Percentiles rank a stretch among this genome's conserved stretches.
phyloP scores from a whole-genome alignment of 2,113 vertebrate genomes.

The Lepus americanus region DNA sequence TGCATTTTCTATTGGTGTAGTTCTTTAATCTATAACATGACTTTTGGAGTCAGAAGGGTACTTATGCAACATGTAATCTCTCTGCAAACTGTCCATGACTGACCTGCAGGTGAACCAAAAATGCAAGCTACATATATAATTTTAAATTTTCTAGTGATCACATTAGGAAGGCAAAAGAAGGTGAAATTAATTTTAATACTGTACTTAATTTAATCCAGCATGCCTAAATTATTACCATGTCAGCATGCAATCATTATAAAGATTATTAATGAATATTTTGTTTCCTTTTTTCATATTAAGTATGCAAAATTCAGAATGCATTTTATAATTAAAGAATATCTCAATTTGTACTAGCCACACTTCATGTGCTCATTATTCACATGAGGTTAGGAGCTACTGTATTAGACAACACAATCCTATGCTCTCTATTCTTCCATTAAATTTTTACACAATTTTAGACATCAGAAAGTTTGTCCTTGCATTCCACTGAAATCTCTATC shows the following conservation, averaged over 20 bases:
- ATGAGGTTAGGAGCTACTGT: not conserved
- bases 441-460: not conserved
- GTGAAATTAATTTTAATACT: not conserved
- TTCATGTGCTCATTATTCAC: not conserved
- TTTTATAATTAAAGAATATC: not conserved
- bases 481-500: not conserved
- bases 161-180: not conserved
- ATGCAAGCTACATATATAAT: not conserved
- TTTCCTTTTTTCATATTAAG: not conserved
- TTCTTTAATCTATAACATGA: not conserved
- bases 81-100: accelerated
- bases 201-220: not conserved
- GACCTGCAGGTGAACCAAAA: not conserved
- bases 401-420: not conserved
- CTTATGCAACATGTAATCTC: too few relatives aligned
- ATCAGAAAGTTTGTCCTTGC: not conserved
- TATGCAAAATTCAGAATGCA: not conserved
- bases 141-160: not conserved
- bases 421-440: not conserved
- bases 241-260: not conserved
- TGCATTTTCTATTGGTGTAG: not conserved
- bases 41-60: not conserved
- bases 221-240: not conserved
- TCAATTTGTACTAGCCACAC: not conserved
- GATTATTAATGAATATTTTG: not conserved